phyloP scores from a whole-genome alignment of 1,140 invertebrate species.

The Caerostris extrusa region DNA sequence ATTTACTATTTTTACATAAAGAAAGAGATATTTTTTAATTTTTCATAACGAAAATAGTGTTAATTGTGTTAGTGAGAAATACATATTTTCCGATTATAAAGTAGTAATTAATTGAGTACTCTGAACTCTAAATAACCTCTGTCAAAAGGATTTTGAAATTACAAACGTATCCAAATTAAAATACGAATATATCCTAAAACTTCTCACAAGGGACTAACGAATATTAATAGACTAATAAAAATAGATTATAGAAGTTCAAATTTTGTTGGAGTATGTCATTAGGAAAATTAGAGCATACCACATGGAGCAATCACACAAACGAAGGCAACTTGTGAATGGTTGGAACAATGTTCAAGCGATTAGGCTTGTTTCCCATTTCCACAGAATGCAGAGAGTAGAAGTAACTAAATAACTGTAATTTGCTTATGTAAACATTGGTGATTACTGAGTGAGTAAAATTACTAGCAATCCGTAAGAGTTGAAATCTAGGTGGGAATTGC shows the following conservation, averaged over 20 bases:
- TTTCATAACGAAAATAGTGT: no score
- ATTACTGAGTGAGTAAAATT: not conserved
- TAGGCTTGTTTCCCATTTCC: not conserved
- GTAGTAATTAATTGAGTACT: no score
- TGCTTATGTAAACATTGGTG: not conserved
- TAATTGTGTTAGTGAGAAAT: no score
- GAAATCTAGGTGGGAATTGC: no score
- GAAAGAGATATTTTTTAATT: no score
- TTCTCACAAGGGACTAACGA: not conserved
- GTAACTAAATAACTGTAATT: constrained; percentile 9
- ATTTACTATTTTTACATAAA: no score
- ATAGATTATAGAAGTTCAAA: not conserved
- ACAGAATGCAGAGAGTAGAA: not conserved
- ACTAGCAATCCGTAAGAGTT: not conserved
- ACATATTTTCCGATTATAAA: no score
- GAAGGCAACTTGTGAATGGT: not conserved
- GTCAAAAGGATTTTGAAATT: no score
- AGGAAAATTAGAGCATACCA: not conserved
- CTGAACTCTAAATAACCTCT: no score
- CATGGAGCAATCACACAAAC: not conserved
- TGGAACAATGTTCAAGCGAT: not conserved
- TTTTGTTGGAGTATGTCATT: not conserved
- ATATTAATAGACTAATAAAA: not conserved
- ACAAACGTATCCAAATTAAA: no score
- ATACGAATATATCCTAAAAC: not conserved